Base-by-base conservation (phyloP, 1,140 invertebrate species). In the Drosophila funebris region DNA sequence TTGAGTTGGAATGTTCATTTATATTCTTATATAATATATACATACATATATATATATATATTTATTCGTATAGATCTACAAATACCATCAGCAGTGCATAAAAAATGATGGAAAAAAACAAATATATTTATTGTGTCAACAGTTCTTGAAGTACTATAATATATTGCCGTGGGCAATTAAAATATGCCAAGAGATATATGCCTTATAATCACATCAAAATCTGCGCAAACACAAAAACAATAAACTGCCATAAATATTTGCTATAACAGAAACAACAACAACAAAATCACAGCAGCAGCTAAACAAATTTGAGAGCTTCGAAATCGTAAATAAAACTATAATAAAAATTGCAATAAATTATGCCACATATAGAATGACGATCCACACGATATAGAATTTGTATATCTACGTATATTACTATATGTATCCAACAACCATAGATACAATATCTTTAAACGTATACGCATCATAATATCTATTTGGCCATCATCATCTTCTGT, bases 291-390 rank as follows among this genome's bases (percentile, higher is more conserved):
- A 46, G 43, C 27, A 56, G 29, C 41, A 82, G 46, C 41, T 68
- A 76, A 79, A 66, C 79, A 85, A 85, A 87, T 87, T 87, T 63
- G 68, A 81, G 62, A 77, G 52, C 77, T 71, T 22, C 64, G 66
- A 66, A 85, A 73, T 84, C 81, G 78, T 83, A 83, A 83, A 85
- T 85, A 85, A 85, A 71, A 77, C 33, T 74, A 87, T 82, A 85
- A 85, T 85, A 85, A 85, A 85, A 87, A 87, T 77, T 37, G 52
- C 58, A 81, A 85, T 85, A 85, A 76, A 68, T 75, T 53, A 78
- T 33, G 31, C 39, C 24, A 60, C 39, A 67, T 52, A 56, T 70
- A 71, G 53, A 72, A 52, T 58, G 46, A 72, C 44, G 54, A 57
- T 48, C 31, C 16, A 13, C n/a, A 46, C 22, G 7, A 41, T 64